Conservation (phyloP, 2,113 vertebrate genomes). For the Monopterus albus region DNA sequence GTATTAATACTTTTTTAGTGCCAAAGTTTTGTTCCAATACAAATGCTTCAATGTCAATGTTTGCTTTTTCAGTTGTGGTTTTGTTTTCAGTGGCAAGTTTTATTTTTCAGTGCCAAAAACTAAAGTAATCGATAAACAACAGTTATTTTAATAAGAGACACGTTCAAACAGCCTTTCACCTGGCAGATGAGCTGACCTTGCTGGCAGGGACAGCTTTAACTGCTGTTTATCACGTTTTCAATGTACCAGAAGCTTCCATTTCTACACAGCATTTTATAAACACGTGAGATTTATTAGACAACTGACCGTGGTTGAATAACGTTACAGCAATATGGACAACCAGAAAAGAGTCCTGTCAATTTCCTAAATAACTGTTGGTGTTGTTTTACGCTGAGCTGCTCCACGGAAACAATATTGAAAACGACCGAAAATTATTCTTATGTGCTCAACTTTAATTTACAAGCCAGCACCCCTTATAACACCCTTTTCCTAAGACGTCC, state of each 20-base stretch:
- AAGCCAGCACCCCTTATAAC: not conserved
- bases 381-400: not conserved
- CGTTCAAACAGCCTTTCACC: too few relatives aligned
- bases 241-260: not conserved
- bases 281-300: not conserved
- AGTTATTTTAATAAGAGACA: too few relatives aligned
- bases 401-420: not conserved
- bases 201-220: slow-evolving; percentile 15
- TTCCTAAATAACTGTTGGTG: not conserved
- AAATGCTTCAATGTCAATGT: too few relatives aligned
- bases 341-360: not conserved
- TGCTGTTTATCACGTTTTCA: slow-evolving; percentile 2
- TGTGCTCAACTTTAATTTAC: not conserved
- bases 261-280: not conserved
- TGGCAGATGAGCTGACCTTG: slow-evolving; percentile 37
- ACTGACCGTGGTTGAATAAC: not conserved
- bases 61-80: too few relatives aligned
- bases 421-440: too few relatives aligned
- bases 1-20: too few relatives aligned
- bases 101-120: too few relatives aligned
- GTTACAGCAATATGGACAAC: not conserved
- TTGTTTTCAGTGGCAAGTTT: too few relatives aligned
- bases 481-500: not conserved
- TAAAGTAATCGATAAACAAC: too few relatives aligned
- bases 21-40: too few relatives aligned